Evolutionary conservation across 1,140 invertebrate species (phyloP).

Genomic region (Oryzaephilus surinamensis): DNA sequence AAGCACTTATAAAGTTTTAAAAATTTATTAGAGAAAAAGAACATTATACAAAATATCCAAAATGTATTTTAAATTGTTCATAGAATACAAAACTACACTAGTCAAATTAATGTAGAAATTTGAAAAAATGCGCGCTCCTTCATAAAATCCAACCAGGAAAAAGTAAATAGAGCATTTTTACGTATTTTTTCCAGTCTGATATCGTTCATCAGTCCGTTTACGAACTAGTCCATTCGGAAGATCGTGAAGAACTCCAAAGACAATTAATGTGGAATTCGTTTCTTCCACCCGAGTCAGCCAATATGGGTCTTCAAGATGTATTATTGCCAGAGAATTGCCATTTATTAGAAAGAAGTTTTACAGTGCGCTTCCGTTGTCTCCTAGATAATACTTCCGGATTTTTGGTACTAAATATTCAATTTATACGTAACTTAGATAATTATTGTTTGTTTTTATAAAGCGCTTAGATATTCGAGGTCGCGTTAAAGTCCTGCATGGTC

Average conservation of each 20-base stretch:
- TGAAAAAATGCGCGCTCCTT: background rate
- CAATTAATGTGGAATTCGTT: slow-evolving; percentile 96
- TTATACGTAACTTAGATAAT: background rate
- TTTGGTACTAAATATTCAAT: slow-evolving; percentile 54
- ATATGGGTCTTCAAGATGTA: slow-evolving; percentile 72
- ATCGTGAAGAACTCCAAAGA: slow-evolving; percentile 91
- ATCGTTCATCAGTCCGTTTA: slow-evolving; percentile 98
- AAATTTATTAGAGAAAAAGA: too few species aligned
- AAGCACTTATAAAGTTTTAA: too few species aligned
- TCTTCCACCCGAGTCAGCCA: slow-evolving; percentile 68
- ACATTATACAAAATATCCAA: too few species aligned
- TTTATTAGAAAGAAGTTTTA: slow-evolving; percentile 88
- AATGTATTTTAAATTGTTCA: too few species aligned
- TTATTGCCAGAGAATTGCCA: slow-evolving; percentile 75
- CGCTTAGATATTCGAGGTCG: slow-evolving; percentile 93
- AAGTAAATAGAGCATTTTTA: too few species aligned
- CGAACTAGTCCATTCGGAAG: slow-evolving; percentile 97
- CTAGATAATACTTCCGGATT: slow-evolving; percentile 99
- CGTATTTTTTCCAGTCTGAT: slow-evolving; percentile 73
- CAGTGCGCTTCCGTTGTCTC: slow-evolving; percentile 94
- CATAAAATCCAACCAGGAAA: too few species aligned
- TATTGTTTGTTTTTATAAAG: slow-evolving; percentile 45
- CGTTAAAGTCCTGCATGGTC: slow-evolving; percentile 91
- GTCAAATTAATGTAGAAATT: too few species aligned
- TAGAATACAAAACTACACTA: too few species aligned